Evolutionary conservation across 2,888 invertebrate species (phyloP), one percentile per base, ranked within the genome.

Genomic region (Limnephilus lunatus): DNA sequence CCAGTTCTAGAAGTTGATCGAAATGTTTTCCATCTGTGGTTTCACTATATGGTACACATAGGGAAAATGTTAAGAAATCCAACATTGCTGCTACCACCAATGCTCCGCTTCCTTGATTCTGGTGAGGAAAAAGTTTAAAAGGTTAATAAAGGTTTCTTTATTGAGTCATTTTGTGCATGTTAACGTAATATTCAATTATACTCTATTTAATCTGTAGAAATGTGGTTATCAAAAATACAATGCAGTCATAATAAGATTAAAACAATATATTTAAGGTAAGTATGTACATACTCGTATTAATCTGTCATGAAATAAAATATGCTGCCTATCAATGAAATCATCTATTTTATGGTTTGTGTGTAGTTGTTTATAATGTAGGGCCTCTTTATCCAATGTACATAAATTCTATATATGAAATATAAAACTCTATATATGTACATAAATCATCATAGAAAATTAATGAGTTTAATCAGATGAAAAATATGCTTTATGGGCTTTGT

Each of bases 21-120:
- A 99, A 99, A 95, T 99, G 98, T 94, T 98, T 98, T 90, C 99
- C 99, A 94, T 99, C 99, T 0, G 99, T 99, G 7, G 99, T 99
- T 96, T 99, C 99, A 94, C 99, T 99, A 96, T 99, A 99, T 7
- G 99, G 99, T 93, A 99, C 99, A 96, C 99, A 99, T 83, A 99
- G 96, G 5, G 99, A 98, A 96, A 99, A 99, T 81, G 99, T 99
- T 93, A 99, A 96, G 95, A 99, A 99, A 95, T 99, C 99, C 95
- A 99, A 96, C 99, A 99, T 99, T 94, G 99, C 98, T 53, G 99
- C 98, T 93, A 99, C 98, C 25, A 99, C 98, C 89, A 99, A 95
- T 86, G 99, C 99, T 5, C 99, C 99, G 91, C 99, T 99, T 90
- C 98, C 98, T 93, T 98, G 98, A 92, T 97, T 97, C 99, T 99